phyloP scores from a whole-genome alignment of 64 coral and sea anemone species.

The Pachyseris speciosa region DNA sequence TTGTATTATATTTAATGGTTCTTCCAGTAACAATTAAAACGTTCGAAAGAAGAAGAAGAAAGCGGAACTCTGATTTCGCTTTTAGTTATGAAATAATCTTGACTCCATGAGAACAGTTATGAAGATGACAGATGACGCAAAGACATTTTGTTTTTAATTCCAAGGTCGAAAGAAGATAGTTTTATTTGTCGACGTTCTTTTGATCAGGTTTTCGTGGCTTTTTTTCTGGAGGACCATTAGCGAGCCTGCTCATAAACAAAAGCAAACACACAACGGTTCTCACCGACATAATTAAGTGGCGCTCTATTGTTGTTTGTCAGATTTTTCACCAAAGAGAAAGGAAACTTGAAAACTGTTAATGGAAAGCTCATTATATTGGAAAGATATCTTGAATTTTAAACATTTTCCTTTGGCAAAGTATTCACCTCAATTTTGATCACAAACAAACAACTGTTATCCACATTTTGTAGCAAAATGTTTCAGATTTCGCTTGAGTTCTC shows the following conservation, averaged over 20 bases:
- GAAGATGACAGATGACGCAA: slow-evolving; percentile 30
- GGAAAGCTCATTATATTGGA: neutral
- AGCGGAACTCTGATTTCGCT: neutral
- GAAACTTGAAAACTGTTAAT: slow-evolving; percentile 16
- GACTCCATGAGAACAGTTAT: slow-evolving; percentile 17
- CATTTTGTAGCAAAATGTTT: neutral
- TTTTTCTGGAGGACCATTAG: slow-evolving; percentile 6
- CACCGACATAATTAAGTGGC: slow-evolving; percentile 45
- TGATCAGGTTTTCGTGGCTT: neutral
- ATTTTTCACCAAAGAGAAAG: neutral
- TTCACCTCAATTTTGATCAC: no score
- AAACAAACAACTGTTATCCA: neutral
- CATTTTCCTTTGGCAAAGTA: neutral
- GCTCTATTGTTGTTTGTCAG: slow-evolving; percentile 2
- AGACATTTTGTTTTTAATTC: slow-evolving; percentile 14
- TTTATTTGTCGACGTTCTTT: neutral
- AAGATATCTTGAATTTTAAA: neutral
- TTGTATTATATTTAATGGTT: neutral
- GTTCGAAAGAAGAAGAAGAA: neutral
- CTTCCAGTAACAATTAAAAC: neutral
- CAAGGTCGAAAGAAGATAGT: slow-evolving; percentile 26
- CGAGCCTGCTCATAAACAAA: slow-evolving; percentile 18
- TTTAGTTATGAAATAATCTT: neutral
- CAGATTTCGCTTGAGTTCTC: neutral
- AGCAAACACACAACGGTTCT: slow-evolving; percentile 13